These are phyloP conservation scores for Tuta absoluta DNA, from an alignment of 2,888 invertebrate genomes.

Conservation along the genomic window DNA sequence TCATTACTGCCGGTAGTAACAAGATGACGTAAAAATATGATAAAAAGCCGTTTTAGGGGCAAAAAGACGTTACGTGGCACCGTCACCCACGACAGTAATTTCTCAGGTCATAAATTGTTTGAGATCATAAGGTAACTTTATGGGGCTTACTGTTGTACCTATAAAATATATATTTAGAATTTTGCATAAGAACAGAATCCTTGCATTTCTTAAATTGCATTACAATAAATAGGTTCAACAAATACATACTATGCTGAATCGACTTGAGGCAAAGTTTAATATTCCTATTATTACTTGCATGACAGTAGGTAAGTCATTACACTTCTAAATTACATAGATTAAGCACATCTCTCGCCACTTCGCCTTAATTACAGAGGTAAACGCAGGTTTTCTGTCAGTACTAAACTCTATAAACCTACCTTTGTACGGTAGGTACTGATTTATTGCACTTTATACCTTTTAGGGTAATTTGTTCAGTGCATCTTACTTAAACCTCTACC, in stretches of 20 bases:
- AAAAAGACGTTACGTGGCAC: slow-evolving; percentile 1
- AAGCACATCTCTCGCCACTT: neutral
- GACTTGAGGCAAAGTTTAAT: neutral
- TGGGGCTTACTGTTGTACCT: neutral
- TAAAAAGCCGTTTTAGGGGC: neutral
- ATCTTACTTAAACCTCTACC: too few relatives aligned
- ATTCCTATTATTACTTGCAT: neutral
- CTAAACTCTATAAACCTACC: too few relatives aligned
- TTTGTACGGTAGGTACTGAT: neutral
- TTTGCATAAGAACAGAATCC: too few relatives aligned
- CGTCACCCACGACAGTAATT: neutral
- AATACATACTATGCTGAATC: too few relatives aligned
- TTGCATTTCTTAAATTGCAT: too few relatives aligned
- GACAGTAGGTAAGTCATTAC: neutral
- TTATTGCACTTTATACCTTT: too few relatives aligned
- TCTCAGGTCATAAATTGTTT: neutral
- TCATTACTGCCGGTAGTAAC: slow-evolving; percentile 6
- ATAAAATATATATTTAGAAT: too few relatives aligned
- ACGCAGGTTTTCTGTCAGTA: neutral
- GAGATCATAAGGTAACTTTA: too few relatives aligned
- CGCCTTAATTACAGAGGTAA: slow-evolving; percentile 7
- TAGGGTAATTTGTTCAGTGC: too few relatives aligned
- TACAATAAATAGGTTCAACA: too few relatives aligned
- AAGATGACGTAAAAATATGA: slow-evolving; percentile 7
- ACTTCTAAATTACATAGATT: neutral